Conservation (phyloP, 2,113 vertebrate species). For the Noturus placidus region DNA sequence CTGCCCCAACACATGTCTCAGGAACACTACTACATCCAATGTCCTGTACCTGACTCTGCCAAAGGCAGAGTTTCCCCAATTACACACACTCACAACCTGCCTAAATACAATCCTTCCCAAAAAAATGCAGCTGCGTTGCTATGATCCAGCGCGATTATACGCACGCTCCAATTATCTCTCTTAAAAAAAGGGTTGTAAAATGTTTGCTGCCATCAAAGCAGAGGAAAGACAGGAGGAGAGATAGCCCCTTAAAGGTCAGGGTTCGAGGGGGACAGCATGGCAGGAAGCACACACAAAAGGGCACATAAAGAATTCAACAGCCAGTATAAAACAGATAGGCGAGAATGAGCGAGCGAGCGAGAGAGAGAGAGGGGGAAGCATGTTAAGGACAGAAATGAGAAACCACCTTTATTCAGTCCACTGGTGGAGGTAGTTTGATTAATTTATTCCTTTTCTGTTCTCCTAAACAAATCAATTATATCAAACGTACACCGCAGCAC, state of each 20-base stretch:
- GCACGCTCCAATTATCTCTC: background rate
- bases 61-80: background rate
- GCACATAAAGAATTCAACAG: conserved; percentile 43
- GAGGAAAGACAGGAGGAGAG: conserved; percentile 2
- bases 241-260: conserved; percentile 31
- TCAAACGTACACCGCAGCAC: background rate
- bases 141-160: background rate
- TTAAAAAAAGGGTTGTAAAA: background rate
- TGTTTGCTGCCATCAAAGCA: conserved; percentile 11
- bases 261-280: conserved; percentile 8
- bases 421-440: background rate
- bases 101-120: background rate
- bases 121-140: background rate
- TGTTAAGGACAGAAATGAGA: background rate
- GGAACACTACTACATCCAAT: background rate
- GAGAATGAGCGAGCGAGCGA: background rate
- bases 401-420: background rate
- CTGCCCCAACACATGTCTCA: background rate
- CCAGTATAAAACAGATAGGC: background rate
- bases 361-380: background rate
- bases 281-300: conserved; percentile 35
- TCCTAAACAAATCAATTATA: background rate
- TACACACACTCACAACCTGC: background rate
- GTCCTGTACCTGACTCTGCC: background rate
- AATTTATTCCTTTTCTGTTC: background rate